A percentile compares a stretch with the other conserved stretches of the same genome.
Conservation (phyloP, 2,113 vertebrate genomes). For the Hiodon tergisus region DNA sequence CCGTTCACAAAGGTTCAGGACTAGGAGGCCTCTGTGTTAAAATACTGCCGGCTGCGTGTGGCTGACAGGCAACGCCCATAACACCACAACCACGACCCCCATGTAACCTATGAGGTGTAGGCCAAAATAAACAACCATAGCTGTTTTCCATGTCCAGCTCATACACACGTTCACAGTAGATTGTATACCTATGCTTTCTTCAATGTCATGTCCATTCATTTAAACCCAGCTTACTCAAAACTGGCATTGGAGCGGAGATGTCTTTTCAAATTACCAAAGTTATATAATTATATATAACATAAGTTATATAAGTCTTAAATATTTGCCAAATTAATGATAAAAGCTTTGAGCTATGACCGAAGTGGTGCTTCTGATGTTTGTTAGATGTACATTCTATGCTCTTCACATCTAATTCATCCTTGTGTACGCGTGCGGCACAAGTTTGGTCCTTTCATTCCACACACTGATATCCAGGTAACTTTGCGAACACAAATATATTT, state of each 20-base stretch:
- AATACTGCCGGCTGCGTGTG: neutral
- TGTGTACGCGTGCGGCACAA: neutral
- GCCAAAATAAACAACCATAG: neutral
- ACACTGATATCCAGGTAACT: neutral
- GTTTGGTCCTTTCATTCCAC: neutral
- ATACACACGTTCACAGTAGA: too few species aligned
- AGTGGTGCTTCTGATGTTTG: too few species aligned
- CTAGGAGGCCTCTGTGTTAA: neutral
- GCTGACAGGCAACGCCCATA: conserved; percentile 15
- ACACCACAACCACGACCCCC: conserved; percentile 11
- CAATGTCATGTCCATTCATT: neutral
- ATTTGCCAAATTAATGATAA: too few species aligned
- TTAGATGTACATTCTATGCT: too few species aligned
- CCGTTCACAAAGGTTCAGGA: conserved; percentile 5
- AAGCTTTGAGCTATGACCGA: too few species aligned
- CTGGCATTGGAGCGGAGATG: too few species aligned
- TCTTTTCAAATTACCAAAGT: too few species aligned
- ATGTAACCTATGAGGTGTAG: neutral
- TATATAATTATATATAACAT: too few species aligned
- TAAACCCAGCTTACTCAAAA: neutral
- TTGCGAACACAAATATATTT: neutral
- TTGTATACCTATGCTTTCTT: neutral
- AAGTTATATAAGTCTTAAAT: too few species aligned
- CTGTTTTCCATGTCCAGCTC: neutral
- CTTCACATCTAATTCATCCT: neutral